Evolutionary conservation across 2,113 vertebrate genomes (phyloP).

Genomic region (Dicrurus megarhynchus): DNA sequence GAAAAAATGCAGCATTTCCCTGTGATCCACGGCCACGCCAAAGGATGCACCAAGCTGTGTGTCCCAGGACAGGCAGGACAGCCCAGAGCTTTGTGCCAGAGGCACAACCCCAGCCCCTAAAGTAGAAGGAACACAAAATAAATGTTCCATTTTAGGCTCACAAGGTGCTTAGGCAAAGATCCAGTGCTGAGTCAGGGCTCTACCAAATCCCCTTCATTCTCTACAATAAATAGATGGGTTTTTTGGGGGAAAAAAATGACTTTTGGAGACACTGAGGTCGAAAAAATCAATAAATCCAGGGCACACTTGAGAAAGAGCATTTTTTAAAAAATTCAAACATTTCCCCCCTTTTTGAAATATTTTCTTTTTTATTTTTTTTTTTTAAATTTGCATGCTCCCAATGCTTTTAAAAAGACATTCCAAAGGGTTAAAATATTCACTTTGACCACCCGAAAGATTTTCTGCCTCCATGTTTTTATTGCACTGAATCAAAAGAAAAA

Average conservation of each 20-base stretch:
- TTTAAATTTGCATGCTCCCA: not conserved
- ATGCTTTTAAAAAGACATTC: not conserved
- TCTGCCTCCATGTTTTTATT: not conserved
- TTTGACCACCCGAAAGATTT: constrained; percentile 9
- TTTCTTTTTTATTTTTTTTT: not conserved
- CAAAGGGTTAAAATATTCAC: not conserved
- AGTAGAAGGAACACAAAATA: fast-evolving
- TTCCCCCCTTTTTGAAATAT: not conserved
- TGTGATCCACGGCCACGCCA: fast-evolving
- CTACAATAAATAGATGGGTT: not conserved
- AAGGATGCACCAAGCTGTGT: not conserved
- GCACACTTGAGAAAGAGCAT: not conserved
- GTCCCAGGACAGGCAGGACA: not conserved
- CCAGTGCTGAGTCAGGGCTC: not conserved
- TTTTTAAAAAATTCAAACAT: not conserved
- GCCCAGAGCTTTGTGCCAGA: not conserved
- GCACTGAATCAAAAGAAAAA: not conserved
- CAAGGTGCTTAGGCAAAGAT: not conserved
- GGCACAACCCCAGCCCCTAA: not conserved
- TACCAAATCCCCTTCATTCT: fast-evolving
- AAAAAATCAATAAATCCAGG: not conserved
- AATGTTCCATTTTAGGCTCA: not conserved
- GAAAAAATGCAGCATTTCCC: not conserved
- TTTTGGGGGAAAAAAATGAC: fast-evolving
- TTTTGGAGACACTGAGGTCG: not conserved